These are phyloP conservation scores for Tinea semifulvella DNA, from an alignment of 2,888 invertebrate genomes.

Conservation along the genomic window DNA sequence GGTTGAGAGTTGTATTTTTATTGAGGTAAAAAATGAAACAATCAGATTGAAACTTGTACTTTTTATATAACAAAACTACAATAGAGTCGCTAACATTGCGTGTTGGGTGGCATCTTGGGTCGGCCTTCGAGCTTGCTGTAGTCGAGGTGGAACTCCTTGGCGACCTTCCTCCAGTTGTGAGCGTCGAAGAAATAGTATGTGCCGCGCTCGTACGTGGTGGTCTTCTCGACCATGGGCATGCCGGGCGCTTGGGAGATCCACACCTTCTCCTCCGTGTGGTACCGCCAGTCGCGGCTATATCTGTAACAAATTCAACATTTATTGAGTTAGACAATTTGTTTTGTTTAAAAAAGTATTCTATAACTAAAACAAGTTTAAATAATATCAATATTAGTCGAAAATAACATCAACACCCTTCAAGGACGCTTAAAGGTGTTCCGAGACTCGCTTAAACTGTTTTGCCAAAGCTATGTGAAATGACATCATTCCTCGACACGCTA, in stretches of 20 bases:
- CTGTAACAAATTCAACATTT: constrained; percentile 69
- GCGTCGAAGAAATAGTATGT: constrained; percentile 99
- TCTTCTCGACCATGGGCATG: constrained; percentile 93
- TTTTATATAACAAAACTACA: constrained; percentile 68
- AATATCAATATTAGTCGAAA: too few species aligned
- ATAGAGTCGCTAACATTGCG: constrained; percentile 60
- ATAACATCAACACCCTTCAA: too few species aligned
- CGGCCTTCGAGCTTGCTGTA: constrained; percentile 98
- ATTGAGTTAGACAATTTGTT: too few species aligned
- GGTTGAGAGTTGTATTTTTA: too few species aligned
- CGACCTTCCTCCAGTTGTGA: constrained; percentile 98
- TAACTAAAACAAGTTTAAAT: too few species aligned
- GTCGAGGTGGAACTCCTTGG: constrained; percentile 98
- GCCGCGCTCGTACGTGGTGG: constrained; percentile 95
- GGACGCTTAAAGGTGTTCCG: too few species aligned
- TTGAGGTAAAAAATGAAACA: constrained; percentile 16
- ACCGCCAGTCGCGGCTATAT: constrained; percentile 98
- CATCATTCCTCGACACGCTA: too few species aligned
- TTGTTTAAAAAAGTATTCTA: too few species aligned
- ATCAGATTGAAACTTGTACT: constrained; percentile 52
- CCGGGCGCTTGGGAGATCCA: constrained; percentile 99
- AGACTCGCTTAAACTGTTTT: too few species aligned
- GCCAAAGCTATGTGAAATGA: too few species aligned
- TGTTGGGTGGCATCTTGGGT: constrained; percentile 78
- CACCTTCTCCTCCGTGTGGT: constrained; percentile 98